phyloP scores from a whole-genome alignment of 2,888 invertebrate species.

The Rhamnusium bicolor region DNA sequence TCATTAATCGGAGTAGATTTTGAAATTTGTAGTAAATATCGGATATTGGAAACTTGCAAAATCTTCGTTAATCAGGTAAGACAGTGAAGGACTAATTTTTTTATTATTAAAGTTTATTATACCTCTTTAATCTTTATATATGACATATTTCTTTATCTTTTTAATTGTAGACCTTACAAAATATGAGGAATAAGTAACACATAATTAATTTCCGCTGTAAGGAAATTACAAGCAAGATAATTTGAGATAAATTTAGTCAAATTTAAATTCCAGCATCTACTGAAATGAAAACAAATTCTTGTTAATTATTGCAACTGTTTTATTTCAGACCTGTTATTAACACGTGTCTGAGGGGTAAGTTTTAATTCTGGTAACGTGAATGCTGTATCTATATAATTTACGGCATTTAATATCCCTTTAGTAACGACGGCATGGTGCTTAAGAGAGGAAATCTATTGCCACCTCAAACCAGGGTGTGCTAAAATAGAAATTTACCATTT shows the following conservation, averaged over 20 bases:
- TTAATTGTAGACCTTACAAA: too few species aligned
- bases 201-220: too few species aligned
- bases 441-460: conserved; percentile 29
- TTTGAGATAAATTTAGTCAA: background rate
- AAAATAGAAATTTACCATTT: conserved; percentile 17
- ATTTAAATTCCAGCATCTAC: background rate
- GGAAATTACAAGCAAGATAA: background rate
- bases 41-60: too few species aligned
- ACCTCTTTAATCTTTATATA: too few species aligned
- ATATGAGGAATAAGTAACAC: too few species aligned
- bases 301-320: background rate
- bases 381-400: conserved; percentile 24
- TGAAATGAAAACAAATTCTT: background rate
- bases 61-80: too few species aligned
- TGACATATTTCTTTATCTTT: too few species aligned
- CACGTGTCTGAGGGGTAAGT: background rate
- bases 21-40: too few species aligned
- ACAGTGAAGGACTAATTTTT: too few species aligned
- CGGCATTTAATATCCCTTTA: conserved; percentile 35
- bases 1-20: too few species aligned
- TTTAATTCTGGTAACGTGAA: conserved; percentile 17
- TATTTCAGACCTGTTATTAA: background rate
- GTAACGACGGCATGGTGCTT: conserved; percentile 22
- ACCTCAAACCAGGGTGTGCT: conserved; percentile 19
- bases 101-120: too few species aligned